Percentiles rank a stretch among this genome's conserved stretches.
These are phyloP conservation scores for Brachionus manjavacas DNA, from an alignment of 1,140 invertebrate genomes.

Conservation along the genomic window DNA sequence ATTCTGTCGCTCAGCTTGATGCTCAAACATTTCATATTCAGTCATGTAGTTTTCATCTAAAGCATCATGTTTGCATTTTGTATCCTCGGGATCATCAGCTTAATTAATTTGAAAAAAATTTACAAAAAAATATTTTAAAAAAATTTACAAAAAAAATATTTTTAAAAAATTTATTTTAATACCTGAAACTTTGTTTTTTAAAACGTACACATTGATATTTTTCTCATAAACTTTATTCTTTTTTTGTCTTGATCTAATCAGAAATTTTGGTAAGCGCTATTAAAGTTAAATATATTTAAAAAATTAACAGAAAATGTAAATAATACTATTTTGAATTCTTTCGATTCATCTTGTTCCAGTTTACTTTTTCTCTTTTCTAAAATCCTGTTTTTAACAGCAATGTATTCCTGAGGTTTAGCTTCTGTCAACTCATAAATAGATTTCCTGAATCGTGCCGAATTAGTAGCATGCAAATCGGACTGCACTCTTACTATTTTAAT, in stretches of 20 bases:
- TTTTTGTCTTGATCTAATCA: background rate
- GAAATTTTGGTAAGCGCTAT: background rate
- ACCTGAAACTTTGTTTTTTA: background rate
- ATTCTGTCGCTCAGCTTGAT: slow-evolving; percentile 12
- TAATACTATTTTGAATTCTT: background rate
- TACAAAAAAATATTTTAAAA: background rate
- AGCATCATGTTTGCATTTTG: background rate
- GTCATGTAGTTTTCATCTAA: slow-evolving; percentile 26
- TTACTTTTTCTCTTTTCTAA: background rate
- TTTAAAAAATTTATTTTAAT: background rate
- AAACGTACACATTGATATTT: background rate
- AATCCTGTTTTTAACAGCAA: background rate
- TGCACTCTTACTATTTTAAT: slow-evolving; percentile 20
- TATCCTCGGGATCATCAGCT: background rate
- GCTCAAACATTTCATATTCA: slow-evolving; percentile 26
- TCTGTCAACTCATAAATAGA: slow-evolving; percentile 4
- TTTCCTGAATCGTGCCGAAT: slow-evolving; percentile 7
- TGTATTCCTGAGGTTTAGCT: background rate
- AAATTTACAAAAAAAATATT: background rate
- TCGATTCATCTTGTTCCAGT: background rate
- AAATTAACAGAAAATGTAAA: background rate
- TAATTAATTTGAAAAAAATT: background rate
- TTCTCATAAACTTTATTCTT: background rate
- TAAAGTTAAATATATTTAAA: background rate
- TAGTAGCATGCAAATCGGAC: slow-evolving; percentile 6